phyloP scores from a whole-genome alignment of 2,113 vertebrate species.

The Mirounga angustirostris region DNA sequence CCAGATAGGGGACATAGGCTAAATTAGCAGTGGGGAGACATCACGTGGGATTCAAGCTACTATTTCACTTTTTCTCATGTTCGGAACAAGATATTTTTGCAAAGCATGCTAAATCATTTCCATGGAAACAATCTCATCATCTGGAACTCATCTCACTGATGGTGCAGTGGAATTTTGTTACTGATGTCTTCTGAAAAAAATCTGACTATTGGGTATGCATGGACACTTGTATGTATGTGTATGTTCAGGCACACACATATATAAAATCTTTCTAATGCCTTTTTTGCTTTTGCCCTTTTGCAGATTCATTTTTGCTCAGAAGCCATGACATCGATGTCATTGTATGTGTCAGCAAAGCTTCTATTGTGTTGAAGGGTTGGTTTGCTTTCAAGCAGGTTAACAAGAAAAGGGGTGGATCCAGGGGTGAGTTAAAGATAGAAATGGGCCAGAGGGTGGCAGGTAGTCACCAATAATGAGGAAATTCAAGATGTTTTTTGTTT shows the following conservation, averaged over 20 bases:
- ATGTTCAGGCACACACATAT: neutral
- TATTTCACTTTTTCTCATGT: slow-evolving; percentile 27
- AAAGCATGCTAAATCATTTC: slow-evolving; percentile 70
- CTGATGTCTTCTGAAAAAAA: slow-evolving; percentile 44
- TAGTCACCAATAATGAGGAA: neutral
- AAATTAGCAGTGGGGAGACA: neutral
- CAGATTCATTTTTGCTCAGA: slow-evolving; percentile 53
- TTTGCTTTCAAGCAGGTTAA: neutral
- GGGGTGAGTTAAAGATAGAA: neutral
- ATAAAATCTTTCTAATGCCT: neutral
- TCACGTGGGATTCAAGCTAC: neutral
- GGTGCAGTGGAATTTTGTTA: slow-evolving; percentile 39
- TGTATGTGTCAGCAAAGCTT: neutral
- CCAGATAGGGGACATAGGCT: neutral
- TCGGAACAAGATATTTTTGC: slow-evolving; percentile 57
- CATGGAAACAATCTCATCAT: slow-evolving; percentile 77
- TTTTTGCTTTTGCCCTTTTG: neutral
- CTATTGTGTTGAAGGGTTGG: neutral
- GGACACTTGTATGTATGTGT: neutral
- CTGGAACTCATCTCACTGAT: slow-evolving; percentile 54
- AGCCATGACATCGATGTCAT: neutral
- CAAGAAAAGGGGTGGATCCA: too few relatives aligned
- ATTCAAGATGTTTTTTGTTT: neutral
- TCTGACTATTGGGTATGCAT: neutral
- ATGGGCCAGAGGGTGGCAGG: neutral